Evolutionary conservation across 1,140 invertebrate genomes (phyloP), one percentile per base, ranked within the genome.

Genomic region (Mya arenaria): DNA sequence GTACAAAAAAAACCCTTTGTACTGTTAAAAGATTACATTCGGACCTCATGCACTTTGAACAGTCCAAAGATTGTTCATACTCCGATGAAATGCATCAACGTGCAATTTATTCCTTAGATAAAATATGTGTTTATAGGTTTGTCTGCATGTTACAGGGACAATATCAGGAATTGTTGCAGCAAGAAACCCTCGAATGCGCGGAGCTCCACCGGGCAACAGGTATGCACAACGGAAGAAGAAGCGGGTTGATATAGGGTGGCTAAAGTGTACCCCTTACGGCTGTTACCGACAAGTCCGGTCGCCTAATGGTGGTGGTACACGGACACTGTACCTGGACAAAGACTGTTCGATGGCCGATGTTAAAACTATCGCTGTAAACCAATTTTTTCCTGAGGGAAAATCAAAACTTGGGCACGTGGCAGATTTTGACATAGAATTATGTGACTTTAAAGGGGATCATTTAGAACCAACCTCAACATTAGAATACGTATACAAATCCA

Each of bases 11-110:
- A n/a, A n/a, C n/a, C 6, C 55, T 58, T 58, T 58, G 55, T 5
- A 58, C 55, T 58, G 55, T 58, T 58, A 58, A 58, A 58, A 58
- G 55, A 58, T 58, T 58, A 58, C 55, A 58, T 58, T 58, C n/a
- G 55, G 55, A 58, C 55, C 55, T 58, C 55, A 58, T 58, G 6
- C 55, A 58, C 55, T 58, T 58, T 58, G n/a, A 58, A 8, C 55
- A 8, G 55, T 58, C 55, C 55, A 58, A 58, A 58, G 55, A 58
- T 58, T 58, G 55, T 58, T 58, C 6, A 58, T 58, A 58, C 55
- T 8, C 55, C 55, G 55, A 58, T 8, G 55, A 58, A 58, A 58
- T 58, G 55, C 55, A 58, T 58, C 55, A 58, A 58, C n/a, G n/a
- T 58, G 55, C 55, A 58, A n/a, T 58, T 58, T 28, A 58, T 58